Base-by-base conservation (phyloP, 2,888 invertebrate species). In the Phyto melanocephala region DNA sequence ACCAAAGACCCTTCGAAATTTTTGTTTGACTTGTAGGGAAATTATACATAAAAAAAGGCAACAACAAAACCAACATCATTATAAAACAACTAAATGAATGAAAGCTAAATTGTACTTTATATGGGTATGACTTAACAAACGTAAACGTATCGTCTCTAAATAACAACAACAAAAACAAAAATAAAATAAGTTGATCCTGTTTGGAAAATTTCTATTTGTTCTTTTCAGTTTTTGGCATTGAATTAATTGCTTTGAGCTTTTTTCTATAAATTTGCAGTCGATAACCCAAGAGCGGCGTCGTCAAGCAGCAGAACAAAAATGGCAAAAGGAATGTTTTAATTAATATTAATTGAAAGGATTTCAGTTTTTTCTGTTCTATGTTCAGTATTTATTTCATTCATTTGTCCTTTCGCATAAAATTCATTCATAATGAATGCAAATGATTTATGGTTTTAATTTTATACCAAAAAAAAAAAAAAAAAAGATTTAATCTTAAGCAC, bases 281-380 rank as follows among this genome's bases (percentile, higher is more conserved):
- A 45, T 3, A 52, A 17, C 56, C 42, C 40, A 50, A 58, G n/a
- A 17, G 45, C 45, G 52, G 35, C 28, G 50, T 37, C 40, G 33
- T 15, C 35, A 40, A n/a, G n/a, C 62, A 63, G 33, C 65, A 6
- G 11, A 77, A 28, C 56, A 58, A 76, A 58, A 76, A 74, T 63
- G 58, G 63, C 40, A 63, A 58, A 28, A 50, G 76, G 72, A 68
- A 83, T 82, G 89, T 89, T 89, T 89, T 89, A 87, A 88, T 89
- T 87, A 87, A 88, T 87, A 79, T 58, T 83, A 90, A 89, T 90
- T 89, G 88, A 90, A 88, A 90, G 89, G 88, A 89, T 88, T 90
- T 88, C 87, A 83, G 79, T 47, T 17, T 35, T 56, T 52, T 28
- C 83, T 85, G 56, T 82, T 74, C 56, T 83, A 72, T 17, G 52